A percentile compares a stretch with the other conserved stretches of the same genome.
These are phyloP conservation scores for Thalassarche chlororhynchos DNA, from an alignment of 2,113 vertebrate genomes.

Conservation along the genomic window DNA sequence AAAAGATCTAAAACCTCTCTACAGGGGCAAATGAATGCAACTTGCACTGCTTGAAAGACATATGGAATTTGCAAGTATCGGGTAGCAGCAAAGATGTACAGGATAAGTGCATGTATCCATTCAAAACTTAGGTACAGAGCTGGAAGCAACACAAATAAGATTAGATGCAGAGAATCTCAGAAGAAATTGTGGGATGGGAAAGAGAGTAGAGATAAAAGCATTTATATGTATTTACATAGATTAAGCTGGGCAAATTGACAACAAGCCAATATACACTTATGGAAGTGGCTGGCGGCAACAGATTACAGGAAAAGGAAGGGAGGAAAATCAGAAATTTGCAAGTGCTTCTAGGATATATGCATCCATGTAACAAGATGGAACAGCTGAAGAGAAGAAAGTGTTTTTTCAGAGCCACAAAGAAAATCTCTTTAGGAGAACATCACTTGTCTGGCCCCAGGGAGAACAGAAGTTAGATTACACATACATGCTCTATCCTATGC, in stretches of 20 bases:
- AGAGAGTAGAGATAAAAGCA: not conserved
- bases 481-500: not conserved
- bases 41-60: not conserved
- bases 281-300: not conserved
- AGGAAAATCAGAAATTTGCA: not conserved
- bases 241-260: slow-evolving; percentile 17
- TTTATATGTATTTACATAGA: slow-evolving; percentile 36
- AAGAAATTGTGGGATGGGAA: not conserved
- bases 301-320: slow-evolving; percentile 6
- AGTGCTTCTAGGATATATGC: not conserved
- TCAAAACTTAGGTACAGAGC: not conserved
- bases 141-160: not conserved
- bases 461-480: not conserved
- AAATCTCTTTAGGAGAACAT: not conserved
- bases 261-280: not conserved
- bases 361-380: not conserved
- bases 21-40: not conserved
- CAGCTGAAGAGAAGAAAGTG: not conserved
- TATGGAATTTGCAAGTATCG: not conserved
- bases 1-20: not conserved
- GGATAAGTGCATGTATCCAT: not conserved
- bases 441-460: not conserved
- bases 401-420: not conserved
- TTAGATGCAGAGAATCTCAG: not conserved
- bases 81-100: not conserved